phyloP scores from a whole-genome alignment of 2,113 vertebrate genomes.

The Chionomys nivalis region DNA sequence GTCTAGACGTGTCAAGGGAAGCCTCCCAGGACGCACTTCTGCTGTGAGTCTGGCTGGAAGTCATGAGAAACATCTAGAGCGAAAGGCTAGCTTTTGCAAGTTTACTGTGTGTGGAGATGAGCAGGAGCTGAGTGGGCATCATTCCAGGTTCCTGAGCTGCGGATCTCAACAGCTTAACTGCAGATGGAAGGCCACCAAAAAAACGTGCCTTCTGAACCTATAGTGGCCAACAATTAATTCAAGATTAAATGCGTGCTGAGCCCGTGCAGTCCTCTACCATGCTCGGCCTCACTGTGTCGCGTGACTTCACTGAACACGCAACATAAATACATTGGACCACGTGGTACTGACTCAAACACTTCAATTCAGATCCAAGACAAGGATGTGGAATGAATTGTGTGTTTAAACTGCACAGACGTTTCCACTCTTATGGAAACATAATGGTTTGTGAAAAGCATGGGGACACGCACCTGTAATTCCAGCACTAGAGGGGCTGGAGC shows the following conservation, averaged over 20 bases:
- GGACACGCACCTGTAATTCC: not conserved
- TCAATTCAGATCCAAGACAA: not conserved
- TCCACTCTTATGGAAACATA: not conserved
- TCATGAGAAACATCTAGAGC: not conserved
- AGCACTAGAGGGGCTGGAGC: not conserved
- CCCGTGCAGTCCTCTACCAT: too few species aligned
- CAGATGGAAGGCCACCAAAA: not conserved
- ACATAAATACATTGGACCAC: not conserved
- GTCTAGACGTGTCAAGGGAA: not conserved
- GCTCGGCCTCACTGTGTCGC: not conserved
- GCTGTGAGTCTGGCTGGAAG: not conserved
- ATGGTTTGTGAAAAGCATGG: not conserved
- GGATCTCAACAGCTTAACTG: not conserved
- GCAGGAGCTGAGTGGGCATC: not conserved
- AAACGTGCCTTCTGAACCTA: not conserved
- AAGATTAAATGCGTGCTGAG: not conserved
- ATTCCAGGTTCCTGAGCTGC: not conserved
- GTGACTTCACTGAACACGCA: not conserved
- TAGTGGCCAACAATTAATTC: not conserved
- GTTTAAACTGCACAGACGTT: not conserved
- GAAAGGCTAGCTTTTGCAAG: not conserved
- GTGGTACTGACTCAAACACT: accelerated
- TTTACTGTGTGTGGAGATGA: not conserved
- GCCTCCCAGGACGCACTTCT: not conserved
- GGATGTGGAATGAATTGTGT: not conserved